Conservation (phyloP, 2,888 invertebrate genomes). For the Lasioglossum marginatum region DNA sequence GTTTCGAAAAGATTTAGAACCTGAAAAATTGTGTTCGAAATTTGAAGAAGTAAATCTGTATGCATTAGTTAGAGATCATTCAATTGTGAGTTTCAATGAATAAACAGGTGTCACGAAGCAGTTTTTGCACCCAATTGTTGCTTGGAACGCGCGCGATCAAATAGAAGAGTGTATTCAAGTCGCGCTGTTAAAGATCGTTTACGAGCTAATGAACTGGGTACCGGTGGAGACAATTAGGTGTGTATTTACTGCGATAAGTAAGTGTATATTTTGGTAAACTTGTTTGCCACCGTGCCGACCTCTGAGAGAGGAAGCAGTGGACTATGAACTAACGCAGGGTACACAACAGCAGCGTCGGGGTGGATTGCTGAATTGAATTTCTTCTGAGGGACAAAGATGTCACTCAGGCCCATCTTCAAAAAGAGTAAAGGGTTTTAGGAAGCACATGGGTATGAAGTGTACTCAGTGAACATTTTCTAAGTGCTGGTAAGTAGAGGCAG, state of each 20-base stretch:
- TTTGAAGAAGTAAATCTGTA: background rate
- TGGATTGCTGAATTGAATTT: constrained; percentile 61
- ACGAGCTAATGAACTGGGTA: background rate
- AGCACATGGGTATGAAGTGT: constrained; percentile 54
- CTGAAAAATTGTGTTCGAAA: background rate
- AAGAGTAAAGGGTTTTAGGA: constrained; percentile 53
- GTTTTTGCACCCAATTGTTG: background rate
- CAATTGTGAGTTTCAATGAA: no score
- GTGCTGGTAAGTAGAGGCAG: constrained; percentile 63
- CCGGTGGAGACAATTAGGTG: background rate
- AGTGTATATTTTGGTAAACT: background rate
- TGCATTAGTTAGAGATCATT: background rate
- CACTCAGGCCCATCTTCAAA: constrained; percentile 47
- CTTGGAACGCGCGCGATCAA: background rate
- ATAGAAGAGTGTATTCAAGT: background rate
- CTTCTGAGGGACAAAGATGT: constrained; percentile 37
- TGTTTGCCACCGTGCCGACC: background rate
- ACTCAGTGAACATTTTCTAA: constrained; percentile 59
- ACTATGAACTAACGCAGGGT: constrained; percentile 37
- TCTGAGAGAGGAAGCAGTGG: constrained; percentile 23
- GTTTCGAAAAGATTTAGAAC: background rate
- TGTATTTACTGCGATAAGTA: background rate
- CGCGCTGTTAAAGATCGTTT: background rate
- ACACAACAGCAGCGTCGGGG: constrained; percentile 34
- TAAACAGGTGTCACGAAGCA: background rate